Base-by-base conservation (phyloP, 2,888 invertebrate species). In the Calameuta pallipes region DNA sequence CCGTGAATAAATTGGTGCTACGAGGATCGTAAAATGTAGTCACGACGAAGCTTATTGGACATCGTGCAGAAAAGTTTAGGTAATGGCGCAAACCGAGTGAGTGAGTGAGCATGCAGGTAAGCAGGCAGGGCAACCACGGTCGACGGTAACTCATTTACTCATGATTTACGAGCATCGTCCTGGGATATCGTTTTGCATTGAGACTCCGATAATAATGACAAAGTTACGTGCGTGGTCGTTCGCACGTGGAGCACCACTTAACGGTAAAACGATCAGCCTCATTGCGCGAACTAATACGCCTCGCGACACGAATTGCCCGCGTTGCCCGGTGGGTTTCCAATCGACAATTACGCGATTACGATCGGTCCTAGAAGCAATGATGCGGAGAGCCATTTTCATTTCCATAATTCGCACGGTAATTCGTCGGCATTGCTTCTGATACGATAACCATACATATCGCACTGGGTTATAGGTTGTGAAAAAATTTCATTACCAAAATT, bases 301-400 rank as follows among this genome's bases (percentile, higher is more conserved):
- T 76, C 82, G 79, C 79, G 79, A 82, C 82, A 82, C 73, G 77
- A 77, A 80, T 69, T 77, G 33, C 79, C 80, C 68, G 69, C 36
- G n/a, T 23, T 33, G 6, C 33, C 41, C 36, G 34, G 34, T 31
- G 69, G 33, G 76, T 74, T 69, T 75, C 73, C 83, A 79, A 85
- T 85, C 84, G 83, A 83, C 83, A 83, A 85, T 85, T 85, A 85
- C 81, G 79, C 79, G 84, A 84, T 84, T 84, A 81, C 84, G 83
- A 85, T 85, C 85, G 74, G 80, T 79, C 81, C 75, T 77, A 77
- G 77, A 82, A 80, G 79, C 85, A 82, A 81, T 82, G 83, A 82
- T 82, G 82, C 80, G 79, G 77, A 12, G 80, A 75, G 75, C 80
- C 83, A 79, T 80, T 84, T 81, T 84, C 85, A 85, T 85, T 85